A percentile compares a stretch with the other conserved stretches of the same genome.
Conservation (phyloP, 2,113 vertebrate genomes). For the Craseonycteris thonglongyai region DNA sequence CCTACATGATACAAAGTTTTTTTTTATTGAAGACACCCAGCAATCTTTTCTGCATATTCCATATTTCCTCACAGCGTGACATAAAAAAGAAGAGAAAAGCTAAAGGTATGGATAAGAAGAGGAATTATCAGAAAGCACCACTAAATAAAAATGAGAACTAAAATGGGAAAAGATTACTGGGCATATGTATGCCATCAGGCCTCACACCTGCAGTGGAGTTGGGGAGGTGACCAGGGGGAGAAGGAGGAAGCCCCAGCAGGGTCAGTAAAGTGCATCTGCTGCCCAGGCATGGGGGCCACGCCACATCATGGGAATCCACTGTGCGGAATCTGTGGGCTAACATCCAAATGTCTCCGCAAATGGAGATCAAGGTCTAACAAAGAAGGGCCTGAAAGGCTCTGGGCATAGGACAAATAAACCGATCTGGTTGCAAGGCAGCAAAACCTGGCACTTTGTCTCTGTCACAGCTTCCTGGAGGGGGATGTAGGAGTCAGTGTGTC, state of each 20-base stretch:
- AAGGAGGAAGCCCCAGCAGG: not conserved
- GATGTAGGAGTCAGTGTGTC: not conserved
- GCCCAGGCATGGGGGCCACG: not conserved
- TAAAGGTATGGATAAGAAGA: not conserved
- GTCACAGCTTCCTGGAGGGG: not conserved
- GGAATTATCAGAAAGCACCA: not conserved
- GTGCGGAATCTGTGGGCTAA: not conserved
- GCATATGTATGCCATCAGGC: not conserved
- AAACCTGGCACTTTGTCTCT: not conserved
- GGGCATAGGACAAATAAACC: not conserved
- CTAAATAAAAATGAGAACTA: not conserved
- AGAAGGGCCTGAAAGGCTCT: not conserved
- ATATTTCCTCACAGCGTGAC: not conserved
- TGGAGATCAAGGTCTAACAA: not conserved
- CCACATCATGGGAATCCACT: rapidly evolving
- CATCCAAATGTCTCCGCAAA: not conserved
- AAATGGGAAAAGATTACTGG: not conserved
- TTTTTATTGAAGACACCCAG: not conserved
- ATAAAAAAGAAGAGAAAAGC: not conserved
- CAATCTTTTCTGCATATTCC: not conserved
- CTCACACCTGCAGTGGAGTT: not conserved
- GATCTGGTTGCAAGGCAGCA: not conserved
- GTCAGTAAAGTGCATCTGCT: not conserved
- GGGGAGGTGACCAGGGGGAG: not conserved
- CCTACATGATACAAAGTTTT: not conserved